phyloP scores from a whole-genome alignment of 30 jellyfish, hydroid and myxozoan species.

The Catostylus mosaicus region DNA sequence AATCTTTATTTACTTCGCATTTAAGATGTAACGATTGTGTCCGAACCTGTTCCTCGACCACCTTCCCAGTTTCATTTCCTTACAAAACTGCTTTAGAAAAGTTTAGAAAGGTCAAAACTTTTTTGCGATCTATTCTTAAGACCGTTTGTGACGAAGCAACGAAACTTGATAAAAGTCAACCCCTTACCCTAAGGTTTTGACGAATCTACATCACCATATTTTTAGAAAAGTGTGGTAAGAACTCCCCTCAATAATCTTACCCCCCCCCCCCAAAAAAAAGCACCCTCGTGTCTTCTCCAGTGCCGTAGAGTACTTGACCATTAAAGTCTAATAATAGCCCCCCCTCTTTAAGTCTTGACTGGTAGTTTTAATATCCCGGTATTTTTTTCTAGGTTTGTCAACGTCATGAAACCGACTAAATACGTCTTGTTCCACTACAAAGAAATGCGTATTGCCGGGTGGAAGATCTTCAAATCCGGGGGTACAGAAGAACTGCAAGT shows the following conservation, averaged over 20 bases:
- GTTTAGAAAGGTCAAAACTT: no score
- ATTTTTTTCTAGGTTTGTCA: constrained; percentile 22
- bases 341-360: background rate
- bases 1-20: no score
- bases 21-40: no score
- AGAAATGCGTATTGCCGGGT: constrained; percentile 47
- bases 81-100: no score
- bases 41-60: no score
- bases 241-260: background rate
- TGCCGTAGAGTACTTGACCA: background rate
- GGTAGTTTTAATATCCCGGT: background rate
- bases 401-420: constrained; percentile 48
- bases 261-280: background rate
- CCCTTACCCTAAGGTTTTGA: no score
- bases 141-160: no score
- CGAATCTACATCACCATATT: background rate
- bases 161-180: no score
- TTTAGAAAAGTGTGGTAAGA: no score
- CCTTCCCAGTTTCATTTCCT: no score
- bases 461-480: constrained; percentile 23
- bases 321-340: background rate
- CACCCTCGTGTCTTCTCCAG: background rate
- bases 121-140: no score
- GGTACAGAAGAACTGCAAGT: constrained; percentile 3
- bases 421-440: constrained; percentile 76